Evolutionary conservation across 37 sponge, comb jelly and placozoan genomes (phyloP).

Genomic region (Beroe ovata): DNA sequence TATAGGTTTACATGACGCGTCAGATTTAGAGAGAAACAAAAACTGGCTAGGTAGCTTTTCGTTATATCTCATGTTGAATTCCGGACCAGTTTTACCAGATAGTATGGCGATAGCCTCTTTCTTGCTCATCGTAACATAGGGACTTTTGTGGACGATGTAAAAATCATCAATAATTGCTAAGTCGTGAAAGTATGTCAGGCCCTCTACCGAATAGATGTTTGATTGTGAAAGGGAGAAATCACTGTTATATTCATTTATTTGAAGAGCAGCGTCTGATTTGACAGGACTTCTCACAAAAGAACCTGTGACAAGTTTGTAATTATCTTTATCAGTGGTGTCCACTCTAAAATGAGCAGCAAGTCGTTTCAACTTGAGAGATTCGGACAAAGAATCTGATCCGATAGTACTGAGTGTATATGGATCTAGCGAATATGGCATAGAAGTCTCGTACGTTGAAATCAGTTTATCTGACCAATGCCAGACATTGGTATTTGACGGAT

Average conservation of each 20-base stretch:
- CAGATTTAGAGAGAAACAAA: neutral
- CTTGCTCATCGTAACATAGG: slow-evolving; percentile 70
- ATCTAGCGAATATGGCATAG: slow-evolving; percentile 79
- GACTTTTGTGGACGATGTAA: slow-evolving; percentile 90
- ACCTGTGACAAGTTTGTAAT: neutral
- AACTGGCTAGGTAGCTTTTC: neutral
- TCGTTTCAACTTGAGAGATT: slow-evolving; percentile 70
- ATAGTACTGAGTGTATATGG: slow-evolving; percentile 79
- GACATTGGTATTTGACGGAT: slow-evolving; percentile 91
- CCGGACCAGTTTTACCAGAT: slow-evolving; percentile 14
- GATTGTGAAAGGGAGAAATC: slow-evolving; percentile 71
- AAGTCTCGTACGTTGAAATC: slow-evolving; percentile 80
- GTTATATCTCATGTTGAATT: slow-evolving; percentile 8
- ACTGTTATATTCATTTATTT: slow-evolving; percentile 80
- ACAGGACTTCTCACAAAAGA: slow-evolving; percentile 6
- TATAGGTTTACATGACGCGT: neutral
- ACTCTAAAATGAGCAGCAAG: slow-evolving; percentile 86
- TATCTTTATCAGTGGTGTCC: slow-evolving; percentile 68
- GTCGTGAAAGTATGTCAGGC: slow-evolving; percentile 89
- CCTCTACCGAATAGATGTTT: slow-evolving; percentile 74
- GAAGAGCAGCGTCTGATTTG: slow-evolving; percentile 70
- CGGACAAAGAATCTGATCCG: slow-evolving; percentile 75
- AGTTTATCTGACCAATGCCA: slow-evolving; percentile 93
- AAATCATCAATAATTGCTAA: slow-evolving; percentile 81
- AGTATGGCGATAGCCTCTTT: neutral